Evolutionary conservation across 2,797 vertebrate species (phyloP), one percentile per base, ranked within the genome.

Genomic region (Phataginus tricuspis): DNA sequence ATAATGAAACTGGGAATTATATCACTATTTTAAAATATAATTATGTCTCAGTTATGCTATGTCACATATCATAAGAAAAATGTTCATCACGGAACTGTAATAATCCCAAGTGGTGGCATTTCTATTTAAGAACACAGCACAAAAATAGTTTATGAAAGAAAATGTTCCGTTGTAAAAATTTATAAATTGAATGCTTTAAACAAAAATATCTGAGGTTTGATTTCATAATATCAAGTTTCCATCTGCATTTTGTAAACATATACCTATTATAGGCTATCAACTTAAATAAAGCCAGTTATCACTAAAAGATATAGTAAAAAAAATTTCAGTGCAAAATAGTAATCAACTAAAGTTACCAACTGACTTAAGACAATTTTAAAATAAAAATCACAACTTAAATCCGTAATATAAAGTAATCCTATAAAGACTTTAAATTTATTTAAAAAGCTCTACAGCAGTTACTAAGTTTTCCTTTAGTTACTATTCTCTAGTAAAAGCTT

Each of bases 401-500:
- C 96, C 95, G 95, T 59, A 93, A 96, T 92, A 96, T 84, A 97
- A 98, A 68, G 71, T 96, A 64, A 96, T 49, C 75, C 95, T 96
- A 95, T 86, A 72, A 88, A 96, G 95, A 95, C 14, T 83, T 98
- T 95, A 96, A 79, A 91, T 95, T 87, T 72, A 61, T 42, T 92
- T 92, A 77, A 88, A 86, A 84, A 23, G 86, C 96, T 78, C 90
- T 96, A 95, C 37, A 96, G 9, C n/a, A 29, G 78, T 90, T 88
- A 71, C 51, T 42, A 57, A 80, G 84, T 91, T 90, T 95, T 91
- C 61, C 63, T 61, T 64, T 23, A 59, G 71, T 91, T 66, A 96
- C 98, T 99, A 99, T 97, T 98, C 93, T 97, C 99, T 99, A 91
- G 99, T 99, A 98, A 99, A 99, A 96, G 99, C 99, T 98, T 99